Evolutionary conservation across 2,797 vertebrate genomes (phyloP).

Genomic region (Lacerta bilineata): DNA sequence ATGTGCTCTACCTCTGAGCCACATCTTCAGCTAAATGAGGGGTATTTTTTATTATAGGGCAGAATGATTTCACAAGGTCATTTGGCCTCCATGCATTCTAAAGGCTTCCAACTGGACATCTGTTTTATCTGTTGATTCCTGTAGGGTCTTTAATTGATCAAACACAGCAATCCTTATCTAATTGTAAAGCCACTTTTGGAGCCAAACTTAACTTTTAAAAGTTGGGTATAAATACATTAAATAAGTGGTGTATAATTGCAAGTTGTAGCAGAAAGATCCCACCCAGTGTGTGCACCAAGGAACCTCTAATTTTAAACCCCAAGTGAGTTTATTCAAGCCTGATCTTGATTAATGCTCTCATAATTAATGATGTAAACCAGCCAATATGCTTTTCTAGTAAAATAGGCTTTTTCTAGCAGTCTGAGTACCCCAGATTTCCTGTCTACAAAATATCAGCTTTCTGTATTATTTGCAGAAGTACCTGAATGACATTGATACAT

Average conservation of each 20-base stretch:
- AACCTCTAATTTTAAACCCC: not conserved
- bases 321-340: no score
- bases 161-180: not conserved
- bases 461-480: not conserved
- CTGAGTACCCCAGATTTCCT: not conserved
- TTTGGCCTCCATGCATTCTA: not conserved
- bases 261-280: not conserved
- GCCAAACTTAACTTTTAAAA: not conserved
- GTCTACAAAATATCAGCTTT: not conserved
- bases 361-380: not conserved
- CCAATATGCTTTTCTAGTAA: not conserved
- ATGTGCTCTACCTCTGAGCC: no score
- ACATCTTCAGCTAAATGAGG: not conserved
- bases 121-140: not conserved
- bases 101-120: not conserved
- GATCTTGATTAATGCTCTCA: not conserved
- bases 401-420: not conserved
- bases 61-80: conserved; percentile 3
- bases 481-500: not conserved
- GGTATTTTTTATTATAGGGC: not conserved
- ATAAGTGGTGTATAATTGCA: not conserved
- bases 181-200: not conserved
- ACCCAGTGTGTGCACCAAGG: not conserved
- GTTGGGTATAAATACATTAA: not conserved
- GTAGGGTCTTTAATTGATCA: not conserved